Evolutionary conservation across 2,113 vertebrate genomes (phyloP).

Genomic region (Sturnira hondurensis): DNA sequence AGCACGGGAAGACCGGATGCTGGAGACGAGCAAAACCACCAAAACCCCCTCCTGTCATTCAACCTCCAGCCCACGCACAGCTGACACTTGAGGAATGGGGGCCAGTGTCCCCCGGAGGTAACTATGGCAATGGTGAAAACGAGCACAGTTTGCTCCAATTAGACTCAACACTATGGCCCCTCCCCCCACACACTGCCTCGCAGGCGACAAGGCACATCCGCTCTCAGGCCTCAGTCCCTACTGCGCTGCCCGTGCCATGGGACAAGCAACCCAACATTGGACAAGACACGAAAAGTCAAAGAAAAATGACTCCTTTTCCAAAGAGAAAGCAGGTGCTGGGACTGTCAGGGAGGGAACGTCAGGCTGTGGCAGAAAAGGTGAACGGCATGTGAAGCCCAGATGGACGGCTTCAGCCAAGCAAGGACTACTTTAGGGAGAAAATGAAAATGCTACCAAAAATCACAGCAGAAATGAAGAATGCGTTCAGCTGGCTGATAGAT

Average conservation of each 20-base stretch:
- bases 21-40: too few relatives aligned
- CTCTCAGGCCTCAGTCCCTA: too few relatives aligned
- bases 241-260: fast-evolving
- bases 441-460: neutral
- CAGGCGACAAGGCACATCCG: fast-evolving
- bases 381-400: neutral
- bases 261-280: neutral
- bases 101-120: too few relatives aligned
- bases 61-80: too few relatives aligned
- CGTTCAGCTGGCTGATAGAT: neutral
- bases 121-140: too few relatives aligned
- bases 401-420: neutral
- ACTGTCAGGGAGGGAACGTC: too few relatives aligned
- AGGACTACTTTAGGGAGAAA: neutral
- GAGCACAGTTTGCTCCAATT: too few relatives aligned
- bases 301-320: neutral
- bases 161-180: too few relatives aligned
- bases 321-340: neutral
- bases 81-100: too few relatives aligned
- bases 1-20: too few relatives aligned
- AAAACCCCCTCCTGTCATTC: too few relatives aligned
- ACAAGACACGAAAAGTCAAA: neutral
- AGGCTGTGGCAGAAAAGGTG: neutral
- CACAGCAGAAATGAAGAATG: neutral
- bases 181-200: too few relatives aligned